phyloP scores from a whole-genome alignment of 2,113 vertebrate species.

The Terrapene triunguis region DNA sequence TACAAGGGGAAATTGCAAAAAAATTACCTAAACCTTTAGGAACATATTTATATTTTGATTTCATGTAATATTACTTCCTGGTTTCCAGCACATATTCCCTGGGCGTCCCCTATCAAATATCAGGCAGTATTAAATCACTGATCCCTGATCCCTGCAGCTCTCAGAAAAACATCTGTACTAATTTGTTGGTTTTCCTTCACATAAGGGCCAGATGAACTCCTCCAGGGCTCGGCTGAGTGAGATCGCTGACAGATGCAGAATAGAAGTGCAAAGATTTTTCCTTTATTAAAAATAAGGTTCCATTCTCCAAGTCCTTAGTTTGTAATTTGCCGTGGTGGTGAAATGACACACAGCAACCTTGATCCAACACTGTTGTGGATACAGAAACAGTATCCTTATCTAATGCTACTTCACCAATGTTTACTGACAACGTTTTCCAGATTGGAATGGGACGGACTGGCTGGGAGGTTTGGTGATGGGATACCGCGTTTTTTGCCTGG shows the following conservation, averaged over 20 bases:
- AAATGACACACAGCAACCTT: conserved; percentile 61
- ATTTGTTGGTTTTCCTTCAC: conserved; percentile 76
- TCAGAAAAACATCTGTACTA: conserved; percentile 79
- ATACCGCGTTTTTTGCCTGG: background rate
- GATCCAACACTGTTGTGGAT: conserved; percentile 46
- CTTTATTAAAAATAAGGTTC: conserved; percentile 65
- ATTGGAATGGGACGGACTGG: background rate
- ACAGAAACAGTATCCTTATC: background rate
- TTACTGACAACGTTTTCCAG: background rate
- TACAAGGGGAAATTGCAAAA: conserved; percentile 71
- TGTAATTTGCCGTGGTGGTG: conserved; percentile 7
- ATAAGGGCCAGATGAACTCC: conserved; percentile 71
- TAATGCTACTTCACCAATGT: background rate
- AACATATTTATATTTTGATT: conserved; percentile 80
- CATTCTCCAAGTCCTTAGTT: background rate
- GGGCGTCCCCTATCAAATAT: conserved; percentile 75
- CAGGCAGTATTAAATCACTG: conserved; percentile 76
- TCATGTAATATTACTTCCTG: conserved; percentile 79
- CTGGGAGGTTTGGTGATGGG: background rate
- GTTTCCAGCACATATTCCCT: conserved; percentile 67
- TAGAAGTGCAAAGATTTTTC: conserved; percentile 47
- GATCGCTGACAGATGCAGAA: conserved; percentile 75
- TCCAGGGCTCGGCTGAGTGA: conserved; percentile 62
- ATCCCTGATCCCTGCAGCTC: conserved; percentile 66
- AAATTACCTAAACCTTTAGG: conserved; percentile 78